Evolutionary conservation across 2,113 vertebrate species (phyloP), one percentile per base, ranked within the genome.

Genomic region (Pygathrix nemaeus): DNA sequence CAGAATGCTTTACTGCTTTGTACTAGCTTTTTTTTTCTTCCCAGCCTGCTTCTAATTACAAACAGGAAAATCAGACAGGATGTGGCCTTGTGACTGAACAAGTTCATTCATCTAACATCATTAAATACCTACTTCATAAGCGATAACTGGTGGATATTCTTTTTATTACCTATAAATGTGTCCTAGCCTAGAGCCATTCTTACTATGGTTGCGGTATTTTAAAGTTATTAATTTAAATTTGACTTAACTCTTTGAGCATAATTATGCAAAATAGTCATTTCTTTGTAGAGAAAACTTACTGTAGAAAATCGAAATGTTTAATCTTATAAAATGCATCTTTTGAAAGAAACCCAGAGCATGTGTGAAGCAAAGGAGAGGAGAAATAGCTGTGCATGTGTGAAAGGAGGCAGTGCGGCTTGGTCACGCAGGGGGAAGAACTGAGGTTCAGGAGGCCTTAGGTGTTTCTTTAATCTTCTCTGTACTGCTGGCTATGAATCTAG

Each of bases 221-320:
- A 57, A 90, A 95, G 76, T 92, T 85, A 73, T 66, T 88, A 35
- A 86, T 78, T 85, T 87, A 94, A 95, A 43, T 43, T 73, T 21
- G 64, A 87, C 57, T 82, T 94, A 75, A 64, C 14, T 94, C 25
- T 87, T 90, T 83, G 21, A 96, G 48, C 17, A 48, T 92, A 64
- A 55, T 96, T 91, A 68, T 82, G 81, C n/a, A 86, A n/a, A 95
- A 40, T 61, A 81, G 50, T 23, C 59, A 75, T 88, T 91, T n/a
- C 40, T 87, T 93, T 89, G 45, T 38, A 83, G 61, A 75, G 59
- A 80, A 76, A 91, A 57, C 35, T 59, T 43, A 35, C 48, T 66
- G 35, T 87, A 70, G 90, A 76, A 93, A 93, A 93, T 78, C 4
- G 0, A 87, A 35, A 78, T 52, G n/a, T 50, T 93, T 80, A 79